These are phyloP conservation scores for Lasioglossum calceatum DNA, from an alignment of 2,888 invertebrate genomes.

Conservation along the genomic window DNA sequence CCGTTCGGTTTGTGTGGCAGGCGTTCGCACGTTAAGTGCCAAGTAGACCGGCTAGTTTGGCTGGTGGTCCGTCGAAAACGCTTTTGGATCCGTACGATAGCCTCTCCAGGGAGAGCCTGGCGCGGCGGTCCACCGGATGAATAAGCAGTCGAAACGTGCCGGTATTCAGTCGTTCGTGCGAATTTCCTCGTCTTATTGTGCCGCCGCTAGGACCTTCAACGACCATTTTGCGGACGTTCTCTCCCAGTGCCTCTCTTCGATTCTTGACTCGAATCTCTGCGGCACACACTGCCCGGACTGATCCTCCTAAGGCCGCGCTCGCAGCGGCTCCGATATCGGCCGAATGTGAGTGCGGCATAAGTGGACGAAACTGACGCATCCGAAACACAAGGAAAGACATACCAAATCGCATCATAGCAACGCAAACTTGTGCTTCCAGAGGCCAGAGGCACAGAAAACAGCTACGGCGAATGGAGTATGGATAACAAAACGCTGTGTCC, in stretches of 20 bases:
- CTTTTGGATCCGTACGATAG: not conserved
- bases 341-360: too few species aligned
- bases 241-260: not conserved
- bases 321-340: too few species aligned
- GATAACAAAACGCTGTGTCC: too few species aligned
- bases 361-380: too few species aligned
- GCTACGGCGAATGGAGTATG: too few species aligned
- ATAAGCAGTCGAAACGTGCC: slow-evolving; percentile 30
- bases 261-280: not conserved
- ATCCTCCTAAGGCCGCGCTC: too few species aligned
- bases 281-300: too few species aligned
- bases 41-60: not conserved
- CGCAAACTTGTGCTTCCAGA: too few species aligned
- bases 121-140: slow-evolving; percentile 21
- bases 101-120: not conserved
- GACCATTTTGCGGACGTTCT: slow-evolving; percentile 18
- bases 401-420: too few species aligned
- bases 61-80: slow-evolving; percentile 5
- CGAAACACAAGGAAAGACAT: too few species aligned
- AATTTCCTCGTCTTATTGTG: slow-evolving; percentile 21
- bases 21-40: slow-evolving; percentile 16
- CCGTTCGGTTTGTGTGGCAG: not conserved
- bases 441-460: too few species aligned
- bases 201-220: not conserved
- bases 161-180: slow-evolving; percentile 21